These are phyloP conservation scores for Thamnophis sirtalis DNA, from an alignment of 2,113 vertebrate species.

Conservation along the genomic window DNA sequence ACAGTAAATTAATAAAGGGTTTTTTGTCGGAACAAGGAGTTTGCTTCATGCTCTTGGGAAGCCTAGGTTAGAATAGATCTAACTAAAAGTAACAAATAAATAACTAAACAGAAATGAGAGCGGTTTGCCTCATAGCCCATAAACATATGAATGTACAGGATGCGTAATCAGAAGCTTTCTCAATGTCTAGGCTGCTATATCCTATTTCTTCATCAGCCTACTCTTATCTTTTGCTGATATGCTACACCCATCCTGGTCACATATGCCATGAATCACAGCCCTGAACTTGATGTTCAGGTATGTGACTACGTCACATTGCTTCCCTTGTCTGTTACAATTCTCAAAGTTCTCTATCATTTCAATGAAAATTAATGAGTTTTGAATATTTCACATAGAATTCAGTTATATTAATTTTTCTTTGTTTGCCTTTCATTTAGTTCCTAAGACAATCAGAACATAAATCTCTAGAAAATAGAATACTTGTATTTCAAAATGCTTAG, in stretches of 20 bases:
- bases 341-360: neutral
- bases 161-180: neutral
- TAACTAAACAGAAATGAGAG: neutral
- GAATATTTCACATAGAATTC: neutral
- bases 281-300: neutral
- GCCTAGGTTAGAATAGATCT: too few species aligned
- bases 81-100: neutral
- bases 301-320: neutral
- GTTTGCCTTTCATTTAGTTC: neutral
- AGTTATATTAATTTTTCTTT: neutral
- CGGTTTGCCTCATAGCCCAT: neutral
- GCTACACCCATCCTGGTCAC: neutral
- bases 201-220: neutral
- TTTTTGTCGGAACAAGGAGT: too few species aligned
- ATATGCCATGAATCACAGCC: neutral
- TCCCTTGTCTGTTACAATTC: neutral
- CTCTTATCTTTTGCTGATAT: neutral
- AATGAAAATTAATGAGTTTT: neutral
- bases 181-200: neutral
- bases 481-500: neutral
- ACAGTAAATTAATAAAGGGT: too few species aligned
- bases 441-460: neutral
- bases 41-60: too few species aligned
- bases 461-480: conserved; percentile 23
- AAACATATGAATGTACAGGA: neutral